These are phyloP conservation scores for Leptopilina myrica DNA, from an alignment of 2,888 invertebrate species.

Conservation along the genomic window DNA sequence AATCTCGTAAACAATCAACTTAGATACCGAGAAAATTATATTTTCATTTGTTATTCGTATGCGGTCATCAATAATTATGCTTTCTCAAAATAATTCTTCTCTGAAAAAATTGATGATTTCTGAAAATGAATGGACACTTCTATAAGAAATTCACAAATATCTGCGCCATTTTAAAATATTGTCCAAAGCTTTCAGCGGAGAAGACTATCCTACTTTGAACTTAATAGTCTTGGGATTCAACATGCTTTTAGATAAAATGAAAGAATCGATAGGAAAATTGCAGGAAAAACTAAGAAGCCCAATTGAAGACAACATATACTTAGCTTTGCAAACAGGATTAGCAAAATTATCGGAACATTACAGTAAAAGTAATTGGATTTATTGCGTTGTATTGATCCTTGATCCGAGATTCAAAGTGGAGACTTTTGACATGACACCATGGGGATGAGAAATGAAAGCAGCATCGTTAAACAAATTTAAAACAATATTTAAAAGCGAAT, in stretches of 20 bases:
- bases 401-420: too few relatives aligned
- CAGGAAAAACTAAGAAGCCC: slow-evolving; percentile 40
- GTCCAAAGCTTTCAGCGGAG: slow-evolving; percentile 47
- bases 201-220: slow-evolving; percentile 53
- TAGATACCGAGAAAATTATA: not conserved
- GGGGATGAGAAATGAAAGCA: slow-evolving; percentile 2
- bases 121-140: slow-evolving; percentile 46
- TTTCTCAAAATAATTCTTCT: not conserved
- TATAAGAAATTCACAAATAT: slow-evolving; percentile 44
- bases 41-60: not conserved
- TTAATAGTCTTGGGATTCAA: slow-evolving; percentile 47
- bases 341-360: too few relatives aligned
- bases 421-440: too few relatives aligned
- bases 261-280: slow-evolving; percentile 40
- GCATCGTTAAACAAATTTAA: not conserved
- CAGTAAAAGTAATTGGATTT: too few relatives aligned
- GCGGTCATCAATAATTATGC: not conserved
- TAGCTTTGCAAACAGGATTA: slow-evolving; percentile 39
- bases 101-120: slow-evolving; percentile 23
- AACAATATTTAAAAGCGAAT: slow-evolving; percentile 11
- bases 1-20: not conserved
- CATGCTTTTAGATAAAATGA: slow-evolving; percentile 40
- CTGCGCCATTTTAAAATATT: slow-evolving; percentile 41
- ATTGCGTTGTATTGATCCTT: too few relatives aligned
- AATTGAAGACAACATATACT: slow-evolving; percentile 42